A percentile compares a stretch with the other conserved stretches of the same genome.
These are phyloP conservation scores for Monopterus albus DNA, from an alignment of 2,113 vertebrate species.

Conservation along the genomic window DNA sequence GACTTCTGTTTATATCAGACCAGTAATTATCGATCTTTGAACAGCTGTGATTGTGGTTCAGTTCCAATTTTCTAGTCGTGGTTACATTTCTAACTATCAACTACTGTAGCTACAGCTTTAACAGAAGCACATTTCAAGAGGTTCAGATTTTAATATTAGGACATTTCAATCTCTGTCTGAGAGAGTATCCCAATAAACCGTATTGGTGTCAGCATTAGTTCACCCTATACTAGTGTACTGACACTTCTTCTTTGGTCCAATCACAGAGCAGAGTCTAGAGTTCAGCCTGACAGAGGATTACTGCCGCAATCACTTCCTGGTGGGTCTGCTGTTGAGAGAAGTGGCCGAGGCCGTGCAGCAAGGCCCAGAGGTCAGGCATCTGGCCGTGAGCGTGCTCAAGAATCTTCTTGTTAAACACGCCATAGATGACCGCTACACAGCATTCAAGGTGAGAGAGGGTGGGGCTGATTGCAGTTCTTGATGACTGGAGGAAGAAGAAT, in stretches of 20 bases:
- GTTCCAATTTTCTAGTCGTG: no score
- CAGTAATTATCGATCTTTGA: no score
- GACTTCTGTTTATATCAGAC: no score
- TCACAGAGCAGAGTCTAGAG: slow-evolving; percentile 92
- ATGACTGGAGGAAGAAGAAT: no score
- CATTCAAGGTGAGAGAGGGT: slow-evolving; percentile 69
- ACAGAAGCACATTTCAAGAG: no score
- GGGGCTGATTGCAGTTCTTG: no score
- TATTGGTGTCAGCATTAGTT: background rate
- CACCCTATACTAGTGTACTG: background rate
- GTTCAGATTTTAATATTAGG: background rate
- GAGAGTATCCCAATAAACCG: background rate
- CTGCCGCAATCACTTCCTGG: slow-evolving; percentile 94
- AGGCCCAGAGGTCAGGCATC: slow-evolving; percentile 88
- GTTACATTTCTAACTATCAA: no score
- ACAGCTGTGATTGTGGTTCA: no score
- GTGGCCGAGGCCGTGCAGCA: slow-evolving; percentile 90
- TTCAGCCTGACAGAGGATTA: slow-evolving; percentile 95
- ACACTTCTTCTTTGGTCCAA: slow-evolving; percentile 27
- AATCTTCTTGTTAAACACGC: slow-evolving; percentile 96
- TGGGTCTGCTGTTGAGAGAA: slow-evolving; percentile 93
- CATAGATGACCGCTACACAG: slow-evolving; percentile 92
- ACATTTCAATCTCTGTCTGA: background rate
- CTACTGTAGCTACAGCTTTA: no score
- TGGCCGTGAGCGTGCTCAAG: slow-evolving; percentile 90